Percentiles rank a stretch among this genome's conserved stretches.
phyloP scores from a whole-genome alignment of 2,113 vertebrate species.

The Sebastes fasciatus region DNA sequence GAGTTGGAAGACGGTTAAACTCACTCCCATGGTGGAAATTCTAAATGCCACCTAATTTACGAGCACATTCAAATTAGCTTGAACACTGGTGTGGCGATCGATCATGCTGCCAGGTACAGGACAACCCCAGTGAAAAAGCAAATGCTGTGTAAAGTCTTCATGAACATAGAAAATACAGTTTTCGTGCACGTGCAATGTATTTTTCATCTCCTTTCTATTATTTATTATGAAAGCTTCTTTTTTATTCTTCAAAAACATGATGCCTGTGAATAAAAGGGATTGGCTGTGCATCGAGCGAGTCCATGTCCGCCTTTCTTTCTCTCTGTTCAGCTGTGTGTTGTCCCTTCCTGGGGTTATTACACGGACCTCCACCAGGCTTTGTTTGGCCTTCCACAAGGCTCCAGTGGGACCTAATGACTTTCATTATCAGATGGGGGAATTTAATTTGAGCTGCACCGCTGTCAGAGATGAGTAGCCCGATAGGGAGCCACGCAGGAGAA shows the following conservation, averaged over 20 bases:
- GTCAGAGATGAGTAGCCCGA: constrained; percentile 79
- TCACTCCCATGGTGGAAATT: constrained; percentile 37
- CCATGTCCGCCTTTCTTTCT: constrained; percentile 32
- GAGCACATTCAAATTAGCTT: constrained; percentile 56
- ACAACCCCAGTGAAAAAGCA: background rate
- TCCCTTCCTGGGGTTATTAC: constrained; percentile 72
- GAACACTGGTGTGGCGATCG: constrained; percentile 41
- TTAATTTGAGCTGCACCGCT: constrained; percentile 80
- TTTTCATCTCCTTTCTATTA: background rate
- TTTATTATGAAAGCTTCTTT: background rate
- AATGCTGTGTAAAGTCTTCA: background rate
- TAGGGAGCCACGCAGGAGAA: constrained; percentile 73
- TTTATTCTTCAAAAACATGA: constrained; percentile 1
- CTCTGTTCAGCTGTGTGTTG: constrained; percentile 47
- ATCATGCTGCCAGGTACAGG: constrained; percentile 55
- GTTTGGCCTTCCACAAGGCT: constrained; percentile 73
- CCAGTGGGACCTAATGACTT: constrained; percentile 80
- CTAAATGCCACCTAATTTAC: constrained; percentile 63
- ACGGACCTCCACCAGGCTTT: constrained; percentile 63
- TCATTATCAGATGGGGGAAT: constrained; percentile 82
- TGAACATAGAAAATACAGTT: background rate
- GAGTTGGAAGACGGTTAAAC: constrained; percentile 43
- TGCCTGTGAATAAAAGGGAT: constrained; percentile 22
- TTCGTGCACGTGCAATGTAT: background rate
- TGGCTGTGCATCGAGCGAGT: constrained; percentile 35